Evolutionary conservation across 2,888 invertebrate genomes (phyloP), one percentile per base, ranked within the genome.

Genomic region (Hirtodrosophila alboralis): DNA sequence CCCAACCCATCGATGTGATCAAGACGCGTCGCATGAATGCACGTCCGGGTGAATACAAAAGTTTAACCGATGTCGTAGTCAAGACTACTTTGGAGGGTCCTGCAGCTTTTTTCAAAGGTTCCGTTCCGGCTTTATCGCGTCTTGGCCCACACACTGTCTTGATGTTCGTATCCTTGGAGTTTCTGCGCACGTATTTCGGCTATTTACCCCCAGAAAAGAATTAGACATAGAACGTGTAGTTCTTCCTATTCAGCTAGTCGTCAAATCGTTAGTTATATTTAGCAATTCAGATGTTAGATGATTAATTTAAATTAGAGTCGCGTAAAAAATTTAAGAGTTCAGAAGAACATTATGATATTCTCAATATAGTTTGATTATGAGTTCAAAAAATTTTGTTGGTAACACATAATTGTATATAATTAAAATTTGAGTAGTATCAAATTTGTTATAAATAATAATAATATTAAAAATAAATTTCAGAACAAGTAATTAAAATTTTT

Each of bases 11-110:
- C 52, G 98, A 99, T 91, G 99, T 99, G 3, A 92, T 99, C 71
- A 99, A 99, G 91, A 99, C 99, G 0, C 92, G 99, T 75, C 94
- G 96, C 65, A 99, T 99, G 99, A 99, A 98, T 90, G 97, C 98
- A 0, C 94, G 94, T 73, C 96, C 96, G 3, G 98, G 97, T 10
- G 96, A 97, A 91, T 96, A 95, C 87, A 93, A 93, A 71, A 94
- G 93, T 65, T 90, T 97, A 18, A 80, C 90, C 91, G 93, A 94
- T 57, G 93, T 98, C 58, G 91, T 97, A 10, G 81, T 92, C 9
- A 94, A 94, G 88, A 98, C 98, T 6, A 96, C 95, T 7, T 95
- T 94, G 89, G 92, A 96, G 78, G 97, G 98, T 1, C 98, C 98
- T 1, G 68, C 94, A 47, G 98, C 97, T 52, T 98, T 99, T 91